These are phyloP conservation scores for Rhingia rostrata DNA, from an alignment of 2,888 invertebrate species.

Conservation along the genomic window DNA sequence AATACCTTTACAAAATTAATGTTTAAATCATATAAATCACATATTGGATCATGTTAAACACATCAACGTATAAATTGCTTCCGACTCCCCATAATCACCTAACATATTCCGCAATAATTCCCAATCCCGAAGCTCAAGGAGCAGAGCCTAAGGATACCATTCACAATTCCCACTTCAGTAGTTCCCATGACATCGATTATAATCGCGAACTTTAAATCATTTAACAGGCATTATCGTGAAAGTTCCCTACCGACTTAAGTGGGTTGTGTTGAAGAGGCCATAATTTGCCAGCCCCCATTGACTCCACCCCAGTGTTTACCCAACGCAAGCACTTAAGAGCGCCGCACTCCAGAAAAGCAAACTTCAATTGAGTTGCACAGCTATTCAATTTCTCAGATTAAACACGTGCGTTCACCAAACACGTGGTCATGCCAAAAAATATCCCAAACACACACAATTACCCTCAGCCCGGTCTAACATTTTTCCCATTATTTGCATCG, in stretches of 20 bases:
- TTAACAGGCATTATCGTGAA: conserved; percentile 40
- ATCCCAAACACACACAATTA: conserved; percentile 32
- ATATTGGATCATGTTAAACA: too few relatives aligned
- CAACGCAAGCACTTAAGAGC: conserved; percentile 34
- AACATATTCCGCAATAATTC: too few relatives aligned
- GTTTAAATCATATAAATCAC: too few relatives aligned
- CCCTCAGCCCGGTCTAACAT: not conserved
- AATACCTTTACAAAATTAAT: too few relatives aligned
- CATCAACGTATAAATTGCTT: too few relatives aligned
- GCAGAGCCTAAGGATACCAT: too few relatives aligned
- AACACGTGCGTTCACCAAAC: conserved; percentile 16
- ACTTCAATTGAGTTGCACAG: too few relatives aligned
- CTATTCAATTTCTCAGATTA: not conserved
- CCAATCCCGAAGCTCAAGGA: too few relatives aligned
- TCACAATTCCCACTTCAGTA: too few relatives aligned
- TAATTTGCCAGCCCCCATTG: conserved; percentile 27
- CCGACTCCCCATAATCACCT: too few relatives aligned
- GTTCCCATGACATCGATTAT: too few relatives aligned
- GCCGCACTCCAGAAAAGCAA: not conserved
- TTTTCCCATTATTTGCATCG: conserved; percentile 25
- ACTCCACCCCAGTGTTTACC: not conserved
- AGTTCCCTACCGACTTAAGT: not conserved
- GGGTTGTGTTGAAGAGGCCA: conserved; percentile 15
- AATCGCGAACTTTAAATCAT: conserved; percentile 19
- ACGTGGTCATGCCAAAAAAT: conserved; percentile 26